A percentile compares a stretch with the other conserved stretches of the same genome.
Evolutionary conservation across 1,140 invertebrate genomes (phyloP).

Genomic region (Sycophaga agraensis): DNA sequence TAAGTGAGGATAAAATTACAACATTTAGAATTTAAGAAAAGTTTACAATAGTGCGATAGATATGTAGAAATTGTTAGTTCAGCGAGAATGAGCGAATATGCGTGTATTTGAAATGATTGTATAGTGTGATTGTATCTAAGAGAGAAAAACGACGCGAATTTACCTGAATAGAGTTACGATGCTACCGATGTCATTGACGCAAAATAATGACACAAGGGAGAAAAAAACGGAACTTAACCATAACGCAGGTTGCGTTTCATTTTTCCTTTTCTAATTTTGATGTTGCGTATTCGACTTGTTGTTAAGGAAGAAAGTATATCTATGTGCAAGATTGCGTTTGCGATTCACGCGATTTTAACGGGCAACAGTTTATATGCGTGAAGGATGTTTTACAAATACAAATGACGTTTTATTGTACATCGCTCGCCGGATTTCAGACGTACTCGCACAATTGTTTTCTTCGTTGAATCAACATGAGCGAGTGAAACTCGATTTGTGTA

Average conservation of each 20-base stretch:
- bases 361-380: neutral
- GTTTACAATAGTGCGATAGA: constrained; percentile 23
- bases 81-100: constrained; percentile 5
- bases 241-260: constrained; percentile 17
- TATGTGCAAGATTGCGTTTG: neutral
- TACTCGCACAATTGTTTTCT: constrained; percentile 5
- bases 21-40: constrained; percentile 24
- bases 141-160: constrained; percentile 18
- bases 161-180: constrained; percentile 29
- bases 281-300: constrained; percentile 15
- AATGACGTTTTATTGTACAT: neutral
- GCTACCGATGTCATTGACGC: constrained; percentile 9
- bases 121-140: neutral
- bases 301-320: constrained; percentile 18
- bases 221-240: constrained; percentile 8
- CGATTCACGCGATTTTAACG: neutral
- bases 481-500: constrained; percentile 15
- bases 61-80: constrained; percentile 23
- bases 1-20: constrained; percentile 11
- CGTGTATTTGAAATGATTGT: neutral
- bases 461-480: constrained; percentile 18
- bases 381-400: neutral
- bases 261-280: constrained; percentile 16
- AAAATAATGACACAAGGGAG: neutral
- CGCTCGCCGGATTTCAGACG: constrained; percentile 7